Evolutionary conservation across 2,888 invertebrate genomes (phyloP), one percentile per base, ranked within the genome.

Genomic region (Maniola hyperantus): DNA sequence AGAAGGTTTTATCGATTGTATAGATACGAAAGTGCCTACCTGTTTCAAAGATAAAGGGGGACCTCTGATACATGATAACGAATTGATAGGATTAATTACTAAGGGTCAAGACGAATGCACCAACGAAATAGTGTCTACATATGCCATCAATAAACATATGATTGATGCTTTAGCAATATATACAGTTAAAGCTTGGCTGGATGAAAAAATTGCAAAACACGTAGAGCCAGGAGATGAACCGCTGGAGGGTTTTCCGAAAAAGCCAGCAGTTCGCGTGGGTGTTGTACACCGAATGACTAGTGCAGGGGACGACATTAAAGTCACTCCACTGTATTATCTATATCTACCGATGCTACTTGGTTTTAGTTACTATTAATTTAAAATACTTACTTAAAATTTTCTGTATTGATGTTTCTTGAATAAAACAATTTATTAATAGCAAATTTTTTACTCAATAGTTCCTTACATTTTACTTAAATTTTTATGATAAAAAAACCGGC

Each of bases 11-110:
- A 80, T 91, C 72, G 91, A 91, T 70, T 92, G 91, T 67, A 77
- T 91, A 33, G 89, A 91, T 63, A 88, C 89, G 0, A 91, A 88
- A 75, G 77, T 86, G n/a, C 66, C 72, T 1, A 87, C 87, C 1
- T 92, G 91, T 76, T 92, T 87, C 71, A 88, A 78, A 78, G 91
- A 92, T 65, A 77, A 78, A 11, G 91, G 91, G 54, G 90, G 91
- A 1, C 90, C 91, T 10, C 82, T 79, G 8, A 76, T 91, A 69
- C 81, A 80, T 68, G 80, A 84, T 64, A 82, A 88, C 72, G 84
- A 89, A 78, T 78, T 92, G 5, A 72, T 89, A 60, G 91, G 91
- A n/a, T 75, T 92, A 34, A 75, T 91, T 6, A 73, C 74, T 6
- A 78, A 73, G 67, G 91, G 91, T 15, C 81, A 86, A 77, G 72